phyloP scores from a whole-genome alignment of 1,140 invertebrate species.

The Drosophila pseudoobscura region DNA sequence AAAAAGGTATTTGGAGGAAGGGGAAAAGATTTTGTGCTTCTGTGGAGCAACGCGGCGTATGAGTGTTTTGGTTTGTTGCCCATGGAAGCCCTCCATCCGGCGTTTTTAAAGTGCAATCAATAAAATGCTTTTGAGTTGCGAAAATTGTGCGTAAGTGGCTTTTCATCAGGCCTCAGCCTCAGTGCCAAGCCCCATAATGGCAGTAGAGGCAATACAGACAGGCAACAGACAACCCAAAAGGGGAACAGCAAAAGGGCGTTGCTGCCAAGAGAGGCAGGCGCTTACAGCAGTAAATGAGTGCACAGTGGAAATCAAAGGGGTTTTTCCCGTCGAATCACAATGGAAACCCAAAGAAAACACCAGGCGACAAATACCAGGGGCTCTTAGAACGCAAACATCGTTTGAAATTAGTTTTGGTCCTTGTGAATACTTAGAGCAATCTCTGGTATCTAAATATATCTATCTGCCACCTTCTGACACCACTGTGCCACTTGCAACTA shows the following conservation, averaged over 20 bases:
- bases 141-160: slow-evolving; percentile 77
- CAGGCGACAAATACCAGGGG: no score
- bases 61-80: slow-evolving; percentile 60
- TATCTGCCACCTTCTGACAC: neutral
- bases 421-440: no score
- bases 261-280: slow-evolving; percentile 14
- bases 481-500: slow-evolving; percentile 20
- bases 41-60: slow-evolving; percentile 60
- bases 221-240: slow-evolving; percentile 21
- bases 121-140: slow-evolving; percentile 75
- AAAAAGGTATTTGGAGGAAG: slow-evolving; percentile 20
- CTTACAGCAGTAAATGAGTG: slow-evolving; percentile 2
- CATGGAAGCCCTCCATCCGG: slow-evolving; percentile 25
- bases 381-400: no score
- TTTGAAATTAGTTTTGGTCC: no score
- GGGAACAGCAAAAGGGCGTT: slow-evolving; percentile 68
- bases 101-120: slow-evolving; percentile 75
- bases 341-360: no score
- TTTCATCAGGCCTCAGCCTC: slow-evolving; percentile 55
- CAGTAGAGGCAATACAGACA: slow-evolving; percentile 14
- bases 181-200: neutral
- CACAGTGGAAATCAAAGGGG: slow-evolving; percentile 21
- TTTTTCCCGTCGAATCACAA: neutral
- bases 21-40: slow-evolving; percentile 15
- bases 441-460: neutral